Evolutionary conservation across 2,888 invertebrate genomes (phyloP).

Genomic region (Himalopsyche tibetana): DNA sequence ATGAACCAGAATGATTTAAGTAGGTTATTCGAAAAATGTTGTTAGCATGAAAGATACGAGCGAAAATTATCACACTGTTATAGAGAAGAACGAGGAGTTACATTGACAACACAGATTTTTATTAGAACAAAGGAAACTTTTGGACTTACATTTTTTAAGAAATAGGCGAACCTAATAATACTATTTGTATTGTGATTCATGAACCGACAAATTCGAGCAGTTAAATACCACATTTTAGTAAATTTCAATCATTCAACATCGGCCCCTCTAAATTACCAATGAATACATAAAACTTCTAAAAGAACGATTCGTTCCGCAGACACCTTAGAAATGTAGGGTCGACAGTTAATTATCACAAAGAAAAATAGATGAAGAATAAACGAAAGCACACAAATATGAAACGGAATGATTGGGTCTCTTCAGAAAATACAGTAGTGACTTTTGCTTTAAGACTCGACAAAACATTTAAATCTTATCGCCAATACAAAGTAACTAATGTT

Average conservation of each 20-base stretch:
- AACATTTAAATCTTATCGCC: no score
- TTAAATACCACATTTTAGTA: conserved; percentile 28
- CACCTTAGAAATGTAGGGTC: not conserved
- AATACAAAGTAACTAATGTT: no score
- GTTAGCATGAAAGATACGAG: conserved; percentile 48
- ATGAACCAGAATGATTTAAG: not conserved
- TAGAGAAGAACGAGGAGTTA: conserved; percentile 14
- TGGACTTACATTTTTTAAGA: not conserved
- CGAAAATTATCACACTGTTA: conserved; percentile 14
- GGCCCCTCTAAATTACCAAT: conserved; percentile 4
- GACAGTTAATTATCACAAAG: conserved; percentile 1
- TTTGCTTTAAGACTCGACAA: no score
- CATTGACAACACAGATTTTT: conserved; percentile 36
- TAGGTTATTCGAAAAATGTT: conserved; percentile 31
- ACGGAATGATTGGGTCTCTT: not conserved
- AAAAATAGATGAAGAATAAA: conserved; percentile 7
- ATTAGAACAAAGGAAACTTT: conserved; percentile 37
- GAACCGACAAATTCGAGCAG: not conserved
- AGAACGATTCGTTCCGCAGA: not conserved
- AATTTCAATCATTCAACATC: not conserved
- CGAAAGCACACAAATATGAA: conserved; percentile 45
- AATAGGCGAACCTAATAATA: not conserved
- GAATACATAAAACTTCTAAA: not conserved
- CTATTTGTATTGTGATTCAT: not conserved
- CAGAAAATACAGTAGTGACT: not conserved